These are phyloP conservation scores for Blastobasis lacticolella DNA, from an alignment of 2,888 invertebrate species.

Conservation along the genomic window DNA sequence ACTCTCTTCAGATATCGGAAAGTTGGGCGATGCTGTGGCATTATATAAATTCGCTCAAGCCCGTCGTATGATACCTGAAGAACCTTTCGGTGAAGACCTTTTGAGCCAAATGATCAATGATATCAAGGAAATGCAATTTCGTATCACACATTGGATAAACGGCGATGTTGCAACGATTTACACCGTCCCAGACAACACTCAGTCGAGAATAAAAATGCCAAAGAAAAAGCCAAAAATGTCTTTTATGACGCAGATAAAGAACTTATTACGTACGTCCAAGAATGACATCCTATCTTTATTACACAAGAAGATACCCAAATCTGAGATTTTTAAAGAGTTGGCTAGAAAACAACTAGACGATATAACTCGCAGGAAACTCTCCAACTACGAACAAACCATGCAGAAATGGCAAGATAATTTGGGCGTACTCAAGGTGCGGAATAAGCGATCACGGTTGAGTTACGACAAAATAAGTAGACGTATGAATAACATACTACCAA, in stretches of 20 bases:
- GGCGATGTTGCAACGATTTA: no score
- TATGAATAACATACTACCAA: constrained; percentile 50
- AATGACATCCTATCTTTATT: constrained; percentile 31
- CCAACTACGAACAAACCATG: constrained; percentile 37
- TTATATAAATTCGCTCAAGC: constrained; percentile 30
- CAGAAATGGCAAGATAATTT: constrained; percentile 43
- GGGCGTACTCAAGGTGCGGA: constrained; percentile 20
- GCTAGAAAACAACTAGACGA: constrained; percentile 33
- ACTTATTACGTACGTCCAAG: constrained; percentile 36
- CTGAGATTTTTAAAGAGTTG: constrained; percentile 32
- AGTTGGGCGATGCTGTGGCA: constrained; percentile 33
- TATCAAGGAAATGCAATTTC: no score
- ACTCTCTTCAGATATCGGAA: constrained; percentile 34
- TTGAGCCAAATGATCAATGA: constrained; percentile 24
- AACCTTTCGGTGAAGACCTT: constrained; percentile 19
- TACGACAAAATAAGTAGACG: constrained; percentile 19
- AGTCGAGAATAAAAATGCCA: not conserved
- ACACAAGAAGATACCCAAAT: constrained; percentile 29
- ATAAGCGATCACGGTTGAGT: constrained; percentile 28
- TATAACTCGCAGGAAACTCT: constrained; percentile 26
- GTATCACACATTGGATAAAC: no score
- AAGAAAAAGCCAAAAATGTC: constrained; percentile 24
- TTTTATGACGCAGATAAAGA: constrained; percentile 38
- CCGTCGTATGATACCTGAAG: constrained; percentile 31
- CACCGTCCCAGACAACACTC: not conserved